Evolutionary conservation across 2,888 invertebrate genomes (phyloP), one percentile per base, ranked within the genome.

Genomic region (Adineta ricciae): DNA sequence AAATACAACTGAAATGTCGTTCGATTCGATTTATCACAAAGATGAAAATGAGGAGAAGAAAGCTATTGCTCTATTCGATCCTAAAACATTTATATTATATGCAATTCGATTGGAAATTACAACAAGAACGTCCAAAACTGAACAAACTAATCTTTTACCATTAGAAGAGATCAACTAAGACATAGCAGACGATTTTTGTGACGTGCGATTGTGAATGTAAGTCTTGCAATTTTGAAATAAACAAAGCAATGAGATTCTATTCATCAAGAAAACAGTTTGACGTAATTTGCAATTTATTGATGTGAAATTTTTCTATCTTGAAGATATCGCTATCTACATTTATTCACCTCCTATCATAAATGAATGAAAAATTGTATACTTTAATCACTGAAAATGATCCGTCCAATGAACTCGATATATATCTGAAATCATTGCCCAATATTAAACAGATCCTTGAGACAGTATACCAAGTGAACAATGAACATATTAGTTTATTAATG

Each of bases 81-180:
- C 78, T 11, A n/a, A 78, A 78, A 41, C 8, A 24, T 41, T 14
- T 41, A 78, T 38, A 3, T n/a, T 78, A 9, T 78, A 78, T 24
- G 78, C 78, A 3, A 41, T 78, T 41, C 78, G 78, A 38, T 41
- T 78, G 14, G 41, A 78, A 78, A 78, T 78, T 24, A 19, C 78
- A 78, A 78, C 78, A n/a, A 41, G 14, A 24, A 78, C 78, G 9
- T 78, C 78, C 9, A 78, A 21, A 38, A 78, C 41, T 11, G 78
- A n/a, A n/a, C 36, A 78, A 78, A 78, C 78, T 11, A 3, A 41
- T n/a, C 41, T 78, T n/a, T 41, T 78, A 78, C 78, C 78, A 78
- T 41, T 41, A 41, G 78, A 64, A 64, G 16, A 19, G 32, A 64
- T 64, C 19, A 64, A 64, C 16, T 64, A 64, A 64, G 16, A 1